Conservation (phyloP, 2,797 vertebrate genomes). For the Gastrophryne carolinensis region DNA sequence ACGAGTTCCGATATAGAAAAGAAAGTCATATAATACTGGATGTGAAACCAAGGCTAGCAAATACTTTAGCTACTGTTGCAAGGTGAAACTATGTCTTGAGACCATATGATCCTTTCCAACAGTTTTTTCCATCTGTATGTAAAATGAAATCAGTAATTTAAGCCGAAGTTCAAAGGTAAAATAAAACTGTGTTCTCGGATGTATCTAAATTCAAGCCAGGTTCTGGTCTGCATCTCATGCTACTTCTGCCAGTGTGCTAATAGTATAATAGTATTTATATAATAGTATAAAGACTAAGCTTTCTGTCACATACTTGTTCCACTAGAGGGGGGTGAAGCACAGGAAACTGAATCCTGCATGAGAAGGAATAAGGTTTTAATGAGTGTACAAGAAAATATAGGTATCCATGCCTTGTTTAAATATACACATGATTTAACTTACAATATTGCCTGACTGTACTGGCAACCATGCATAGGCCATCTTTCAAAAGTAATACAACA, state of each 20-base stretch:
- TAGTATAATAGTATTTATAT: too few species aligned
- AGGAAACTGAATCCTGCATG: conserved; percentile 18
- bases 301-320: conserved; percentile 1
- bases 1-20: conserved; percentile 45
- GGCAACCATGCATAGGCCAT: too few species aligned
- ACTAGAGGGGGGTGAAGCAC: conserved; percentile 42
- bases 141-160: conserved; percentile 21
- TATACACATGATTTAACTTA: too few species aligned
- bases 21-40: conserved; percentile 49
- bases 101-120: conserved; percentile 39
- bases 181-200: background rate
- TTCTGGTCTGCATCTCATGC: too few species aligned
- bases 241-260: too few species aligned
- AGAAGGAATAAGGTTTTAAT: too few species aligned
- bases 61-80: conserved; percentile 43
- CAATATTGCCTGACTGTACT: too few species aligned
- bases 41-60: conserved; percentile 40
- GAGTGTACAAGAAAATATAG: too few species aligned
- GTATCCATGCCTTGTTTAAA: too few species aligned
- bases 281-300: too few species aligned
- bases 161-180: conserved; percentile 14
- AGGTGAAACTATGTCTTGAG: conserved; percentile 43
- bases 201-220: too few species aligned
- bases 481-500: too few species aligned
- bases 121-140: conserved; percentile 26